Conservation (phyloP, 2,888 invertebrate genomes). For the Flexamia atlantica region DNA sequence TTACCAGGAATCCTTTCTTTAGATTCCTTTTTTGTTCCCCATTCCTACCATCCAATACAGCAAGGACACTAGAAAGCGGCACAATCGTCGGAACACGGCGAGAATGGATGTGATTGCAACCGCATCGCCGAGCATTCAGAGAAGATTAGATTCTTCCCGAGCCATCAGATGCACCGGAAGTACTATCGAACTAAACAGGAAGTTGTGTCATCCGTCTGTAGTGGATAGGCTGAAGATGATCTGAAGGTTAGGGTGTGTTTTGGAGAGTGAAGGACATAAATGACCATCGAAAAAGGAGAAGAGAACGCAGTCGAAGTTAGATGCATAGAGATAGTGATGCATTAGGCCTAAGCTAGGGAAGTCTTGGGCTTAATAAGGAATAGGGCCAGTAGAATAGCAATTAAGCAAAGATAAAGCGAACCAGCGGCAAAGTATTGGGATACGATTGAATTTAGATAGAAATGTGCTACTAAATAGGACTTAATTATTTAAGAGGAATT, state of each 20-base stretch:
- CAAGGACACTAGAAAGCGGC: constrained; percentile 13
- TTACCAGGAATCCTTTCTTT: not conserved
- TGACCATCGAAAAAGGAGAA: no score
- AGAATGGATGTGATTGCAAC: constrained; percentile 28
- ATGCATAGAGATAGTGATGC: no score
- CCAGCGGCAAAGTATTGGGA: no score
- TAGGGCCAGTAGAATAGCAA: no score
- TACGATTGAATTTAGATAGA: no score
- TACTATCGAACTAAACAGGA: not conserved
- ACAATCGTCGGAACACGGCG: not conserved
- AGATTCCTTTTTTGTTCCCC: not conserved
- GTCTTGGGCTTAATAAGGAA: no score
- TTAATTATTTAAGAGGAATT: no score
- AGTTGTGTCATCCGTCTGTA: constrained; percentile 4
- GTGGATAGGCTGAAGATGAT: not conserved
- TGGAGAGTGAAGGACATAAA: no score
- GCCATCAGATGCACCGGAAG: constrained; percentile 26
- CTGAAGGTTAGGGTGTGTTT: not conserved
- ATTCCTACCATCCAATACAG: not conserved
- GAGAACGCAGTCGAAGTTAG: no score
- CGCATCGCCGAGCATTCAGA: not conserved
- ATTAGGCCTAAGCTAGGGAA: no score
- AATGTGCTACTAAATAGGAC: no score
- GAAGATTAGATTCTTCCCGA: not conserved
- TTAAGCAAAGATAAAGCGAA: no score